These are phyloP conservation scores for Notarius quadriscutis DNA, from an alignment of 2,113 vertebrate species.

Conservation along the genomic window DNA sequence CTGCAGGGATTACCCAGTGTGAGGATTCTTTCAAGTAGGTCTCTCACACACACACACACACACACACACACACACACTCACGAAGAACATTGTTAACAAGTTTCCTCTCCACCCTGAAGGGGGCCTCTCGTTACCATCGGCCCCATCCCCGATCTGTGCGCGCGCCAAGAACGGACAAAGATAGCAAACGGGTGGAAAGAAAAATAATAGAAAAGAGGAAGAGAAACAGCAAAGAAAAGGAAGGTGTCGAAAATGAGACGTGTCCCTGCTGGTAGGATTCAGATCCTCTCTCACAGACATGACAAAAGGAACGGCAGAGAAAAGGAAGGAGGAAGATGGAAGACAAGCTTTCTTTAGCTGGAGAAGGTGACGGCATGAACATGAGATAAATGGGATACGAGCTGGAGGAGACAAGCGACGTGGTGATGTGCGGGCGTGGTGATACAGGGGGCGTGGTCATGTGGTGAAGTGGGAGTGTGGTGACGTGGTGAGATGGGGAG, in stretches of 20 bases:
- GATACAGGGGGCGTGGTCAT: background rate
- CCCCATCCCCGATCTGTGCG: background rate
- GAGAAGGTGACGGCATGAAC: conserved; percentile 19
- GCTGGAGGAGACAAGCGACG: conserved; percentile 61
- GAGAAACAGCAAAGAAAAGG: background rate
- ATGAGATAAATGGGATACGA: conserved; percentile 71
- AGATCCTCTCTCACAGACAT: conserved; percentile 2
- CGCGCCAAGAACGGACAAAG: background rate
- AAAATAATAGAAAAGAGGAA: background rate
- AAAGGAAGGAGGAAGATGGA: conserved; percentile 36
- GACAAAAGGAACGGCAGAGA: background rate
- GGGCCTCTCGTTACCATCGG: conserved; percentile 22
- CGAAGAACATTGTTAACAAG: conserved; percentile 30
- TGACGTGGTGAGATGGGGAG: background rate
- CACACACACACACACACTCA: background rate
- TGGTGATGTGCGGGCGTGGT: background rate
- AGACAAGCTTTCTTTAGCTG: conserved; percentile 34
- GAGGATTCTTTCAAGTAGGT: background rate
- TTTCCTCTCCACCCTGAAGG: background rate
- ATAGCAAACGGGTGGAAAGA: background rate
- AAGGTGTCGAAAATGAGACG: conserved; percentile 15
- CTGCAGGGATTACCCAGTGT: conserved; percentile 2
- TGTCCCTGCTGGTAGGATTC: conserved; percentile 25
- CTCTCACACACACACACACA: background rate
- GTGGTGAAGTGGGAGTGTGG: background rate